Conservation (phyloP, 2,888 invertebrate species). For the Trissolcus japonicus region DNA sequence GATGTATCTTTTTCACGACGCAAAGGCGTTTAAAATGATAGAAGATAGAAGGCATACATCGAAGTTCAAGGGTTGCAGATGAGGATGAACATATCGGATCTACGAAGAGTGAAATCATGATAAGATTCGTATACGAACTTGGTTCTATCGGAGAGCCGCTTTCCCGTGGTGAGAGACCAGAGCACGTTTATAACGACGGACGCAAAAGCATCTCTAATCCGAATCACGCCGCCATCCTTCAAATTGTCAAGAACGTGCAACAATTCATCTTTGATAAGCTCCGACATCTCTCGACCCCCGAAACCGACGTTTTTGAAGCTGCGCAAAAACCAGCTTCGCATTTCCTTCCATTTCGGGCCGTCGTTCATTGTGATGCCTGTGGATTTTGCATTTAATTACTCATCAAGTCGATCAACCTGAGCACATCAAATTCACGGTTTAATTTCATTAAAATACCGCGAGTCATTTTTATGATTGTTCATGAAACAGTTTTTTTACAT, state of each 20-base stretch:
- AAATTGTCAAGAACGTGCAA: conserved; percentile 72
- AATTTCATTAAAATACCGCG: too few relatives aligned
- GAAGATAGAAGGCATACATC: conserved; percentile 3
- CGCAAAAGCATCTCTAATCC: conserved; percentile 74
- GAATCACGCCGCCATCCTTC: conserved; percentile 61
- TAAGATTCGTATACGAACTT: conserved; percentile 59
- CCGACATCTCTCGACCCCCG: conserved; percentile 78
- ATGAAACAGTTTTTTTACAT: too few relatives aligned
- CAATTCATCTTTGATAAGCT: conserved; percentile 79
- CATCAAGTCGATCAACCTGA: background rate
- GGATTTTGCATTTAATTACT: conserved; percentile 39
- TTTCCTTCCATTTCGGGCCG: conserved; percentile 79
- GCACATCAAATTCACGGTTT: background rate
- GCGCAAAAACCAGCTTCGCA: conserved; percentile 78
- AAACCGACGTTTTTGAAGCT: conserved; percentile 79
- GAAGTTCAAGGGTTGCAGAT: conserved; percentile 31
- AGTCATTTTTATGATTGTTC: too few relatives aligned
- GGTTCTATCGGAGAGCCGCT: conserved; percentile 58
- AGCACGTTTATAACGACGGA: conserved; percentile 82
- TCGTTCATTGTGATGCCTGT: conserved; percentile 81
- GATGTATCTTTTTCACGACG: background rate
- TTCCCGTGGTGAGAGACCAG: conserved; percentile 80
- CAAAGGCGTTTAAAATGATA: background rate
- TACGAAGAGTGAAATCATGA: conserved; percentile 16
- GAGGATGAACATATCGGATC: conserved; percentile 8